These are phyloP conservation scores for Arnoldichthys spilopterus DNA, from an alignment of 2,797 vertebrate species.

Conservation along the genomic window DNA sequence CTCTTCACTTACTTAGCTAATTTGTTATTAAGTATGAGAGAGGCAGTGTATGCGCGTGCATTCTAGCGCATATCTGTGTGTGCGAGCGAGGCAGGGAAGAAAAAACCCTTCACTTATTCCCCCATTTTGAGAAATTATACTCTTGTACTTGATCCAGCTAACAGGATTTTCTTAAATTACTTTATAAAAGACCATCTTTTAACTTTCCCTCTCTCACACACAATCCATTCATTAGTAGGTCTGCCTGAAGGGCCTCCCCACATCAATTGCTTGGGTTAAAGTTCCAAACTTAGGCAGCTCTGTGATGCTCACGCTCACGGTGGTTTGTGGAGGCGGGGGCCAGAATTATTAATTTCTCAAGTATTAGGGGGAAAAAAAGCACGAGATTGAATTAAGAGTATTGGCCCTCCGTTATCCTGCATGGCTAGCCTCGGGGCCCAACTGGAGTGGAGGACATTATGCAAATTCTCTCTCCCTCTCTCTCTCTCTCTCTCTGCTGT, in stretches of 20 bases:
- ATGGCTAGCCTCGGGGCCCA: conserved; percentile 94
- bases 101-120: conserved; percentile 71
- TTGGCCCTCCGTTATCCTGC: conserved; percentile 98
- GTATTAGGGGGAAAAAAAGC: conserved; percentile 97
- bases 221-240: conserved; percentile 99
- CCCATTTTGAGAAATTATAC: conserved; percentile 95
- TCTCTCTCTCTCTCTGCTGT: conserved; percentile 39
- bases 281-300: conserved; percentile 99
- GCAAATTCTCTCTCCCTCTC: conserved; percentile 87
- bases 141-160: conserved; percentile 99
- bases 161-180: conserved; percentile 99
- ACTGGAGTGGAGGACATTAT: conserved; percentile 99
- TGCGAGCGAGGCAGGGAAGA: conserved; percentile 66
- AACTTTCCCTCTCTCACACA: conserved; percentile 99
- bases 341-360: conserved; percentile 99
- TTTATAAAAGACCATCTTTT: conserved; percentile 99
- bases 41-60: conserved; percentile 25
- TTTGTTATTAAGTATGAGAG: conserved; percentile 76
- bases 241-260: conserved; percentile 97
- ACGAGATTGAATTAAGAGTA: conserved; percentile 99
- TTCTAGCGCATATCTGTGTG: conserved; percentile 44
- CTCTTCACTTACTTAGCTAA: conserved; percentile 75
- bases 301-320: conserved; percentile 92
- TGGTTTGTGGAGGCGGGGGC: conserved; percentile 92
- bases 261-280: conserved; percentile 98